These are phyloP conservation scores for Metridium senile DNA, from an alignment of 92 coral and sea anemone species.

Conservation along the genomic window DNA sequence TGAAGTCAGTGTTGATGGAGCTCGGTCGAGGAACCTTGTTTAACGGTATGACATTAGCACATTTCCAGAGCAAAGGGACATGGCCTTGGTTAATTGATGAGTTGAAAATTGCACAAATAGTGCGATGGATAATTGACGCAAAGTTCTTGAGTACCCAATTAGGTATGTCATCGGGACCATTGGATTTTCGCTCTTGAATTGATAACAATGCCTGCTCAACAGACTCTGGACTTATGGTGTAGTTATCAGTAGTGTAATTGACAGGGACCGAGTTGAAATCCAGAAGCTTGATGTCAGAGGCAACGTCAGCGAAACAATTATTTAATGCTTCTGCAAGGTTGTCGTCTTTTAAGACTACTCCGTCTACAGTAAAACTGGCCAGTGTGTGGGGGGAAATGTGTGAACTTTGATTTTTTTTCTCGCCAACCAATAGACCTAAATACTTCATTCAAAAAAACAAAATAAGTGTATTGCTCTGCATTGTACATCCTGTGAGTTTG, in stretches of 20 bases:
- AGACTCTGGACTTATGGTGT: slow-evolving; percentile 9
- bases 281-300: slow-evolving; percentile 36
- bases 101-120: slow-evolving; percentile 34
- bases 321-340: slow-evolving; percentile 39
- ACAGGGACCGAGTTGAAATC: slow-evolving; percentile 14
- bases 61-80: slow-evolving; percentile 44
- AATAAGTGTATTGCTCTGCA: too few species aligned
- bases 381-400: slow-evolving; percentile 8
- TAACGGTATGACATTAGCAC: slow-evolving; percentile 45
- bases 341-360: slow-evolving; percentile 14
- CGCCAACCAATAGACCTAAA: slow-evolving; percentile 30
- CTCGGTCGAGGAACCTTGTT: slow-evolving; percentile 23
- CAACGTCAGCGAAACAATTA: slow-evolving; percentile 39
- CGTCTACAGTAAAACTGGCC: slow-evolving; percentile 19
- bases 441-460: too few species aligned
- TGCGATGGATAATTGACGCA: slow-evolving; percentile 19
- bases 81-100: slow-evolving; percentile 20
- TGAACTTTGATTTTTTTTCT: too few species aligned
- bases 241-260: slow-evolving; percentile 25
- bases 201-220: slow-evolving; percentile 21
- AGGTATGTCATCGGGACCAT: slow-evolving; percentile 46
- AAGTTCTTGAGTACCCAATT: slow-evolving; percentile 35
- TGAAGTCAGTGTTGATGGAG: slow-evolving; percentile 45
- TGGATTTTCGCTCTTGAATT: slow-evolving; percentile 38
- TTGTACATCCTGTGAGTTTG: too few species aligned